Conservation (phyloP, 2,797 vertebrate species). For the Corythornis leucogaster region DNA sequence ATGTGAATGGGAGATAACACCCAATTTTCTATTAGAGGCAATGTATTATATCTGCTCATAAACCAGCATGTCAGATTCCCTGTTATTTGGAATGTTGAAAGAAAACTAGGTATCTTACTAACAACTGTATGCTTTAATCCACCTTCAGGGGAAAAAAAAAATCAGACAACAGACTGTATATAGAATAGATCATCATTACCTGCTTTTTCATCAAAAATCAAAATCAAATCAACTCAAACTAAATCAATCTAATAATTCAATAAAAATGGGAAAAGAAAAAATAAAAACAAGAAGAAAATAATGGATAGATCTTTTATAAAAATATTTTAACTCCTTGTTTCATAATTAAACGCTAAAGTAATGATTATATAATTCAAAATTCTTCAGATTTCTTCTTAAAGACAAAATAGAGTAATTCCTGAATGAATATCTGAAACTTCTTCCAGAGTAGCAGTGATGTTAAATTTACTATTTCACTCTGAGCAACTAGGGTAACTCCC, state of each 20-base stretch:
- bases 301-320: not conserved
- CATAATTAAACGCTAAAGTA: not conserved
- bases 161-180: not conserved
- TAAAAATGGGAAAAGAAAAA: too few relatives aligned
- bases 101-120: not conserved
- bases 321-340: not conserved
- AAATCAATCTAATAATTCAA: not conserved
- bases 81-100: not conserved
- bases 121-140: not conserved
- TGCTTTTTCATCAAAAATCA: not conserved
- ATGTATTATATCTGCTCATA: not conserved
- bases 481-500: not conserved
- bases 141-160: not conserved
- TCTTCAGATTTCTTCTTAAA: not conserved
- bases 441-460: not conserved
- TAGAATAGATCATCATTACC: not conserved
- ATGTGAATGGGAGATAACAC: not conserved
- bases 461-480: not conserved
- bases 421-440: not conserved
- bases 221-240: not conserved
- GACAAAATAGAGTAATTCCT: not conserved
- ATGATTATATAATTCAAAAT: not conserved
- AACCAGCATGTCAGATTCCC: fast-evolving
- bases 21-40: not conserved
- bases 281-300: not conserved